A percentile compares a stretch with the other conserved stretches of the same genome.
phyloP scores from a whole-genome alignment of 2,888 invertebrate genomes.

The Morpho deidamia region DNA sequence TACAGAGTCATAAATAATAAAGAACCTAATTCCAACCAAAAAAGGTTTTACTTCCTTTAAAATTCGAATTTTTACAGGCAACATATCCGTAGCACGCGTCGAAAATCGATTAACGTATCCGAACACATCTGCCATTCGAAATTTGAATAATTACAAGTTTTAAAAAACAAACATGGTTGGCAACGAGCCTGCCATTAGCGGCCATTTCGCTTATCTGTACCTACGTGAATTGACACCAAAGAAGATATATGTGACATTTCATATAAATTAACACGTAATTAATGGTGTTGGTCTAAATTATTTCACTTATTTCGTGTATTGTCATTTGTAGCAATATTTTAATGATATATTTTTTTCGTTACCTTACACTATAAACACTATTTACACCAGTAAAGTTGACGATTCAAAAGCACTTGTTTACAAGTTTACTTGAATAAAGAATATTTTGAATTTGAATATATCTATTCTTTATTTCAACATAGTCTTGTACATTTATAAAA shows the following conservation, averaged over 20 bases:
- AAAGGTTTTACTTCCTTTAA: constrained; percentile 13
- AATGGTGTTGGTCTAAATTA: constrained; percentile 22
- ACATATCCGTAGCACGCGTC: constrained; percentile 17
- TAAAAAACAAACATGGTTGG: constrained; percentile 50
- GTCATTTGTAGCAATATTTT: too few relatives aligned
- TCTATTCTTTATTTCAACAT: too few relatives aligned
- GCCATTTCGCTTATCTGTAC: constrained; percentile 42
- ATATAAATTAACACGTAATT: constrained; percentile 46
- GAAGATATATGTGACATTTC: constrained; percentile 28
- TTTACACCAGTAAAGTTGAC: too few relatives aligned
- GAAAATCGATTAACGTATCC: constrained; percentile 52
- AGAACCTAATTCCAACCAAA: constrained; percentile 1
- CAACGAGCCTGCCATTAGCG: constrained; percentile 49
- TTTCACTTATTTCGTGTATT: constrained; percentile 1
- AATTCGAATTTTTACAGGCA: constrained; percentile 5
- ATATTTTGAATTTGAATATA: too few relatives aligned
- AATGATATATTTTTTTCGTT: too few relatives aligned
- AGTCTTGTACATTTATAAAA: too few relatives aligned
- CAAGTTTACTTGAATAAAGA: too few relatives aligned
- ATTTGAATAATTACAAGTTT: constrained; percentile 71
- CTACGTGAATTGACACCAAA: constrained; percentile 47
- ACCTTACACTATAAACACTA: too few relatives aligned
- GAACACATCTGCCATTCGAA: constrained; percentile 68
- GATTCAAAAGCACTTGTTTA: too few relatives aligned
- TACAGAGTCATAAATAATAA: background rate